phyloP scores from a whole-genome alignment of 2,113 vertebrate species.

The Pseudolaguvia tuberculata region DNA sequence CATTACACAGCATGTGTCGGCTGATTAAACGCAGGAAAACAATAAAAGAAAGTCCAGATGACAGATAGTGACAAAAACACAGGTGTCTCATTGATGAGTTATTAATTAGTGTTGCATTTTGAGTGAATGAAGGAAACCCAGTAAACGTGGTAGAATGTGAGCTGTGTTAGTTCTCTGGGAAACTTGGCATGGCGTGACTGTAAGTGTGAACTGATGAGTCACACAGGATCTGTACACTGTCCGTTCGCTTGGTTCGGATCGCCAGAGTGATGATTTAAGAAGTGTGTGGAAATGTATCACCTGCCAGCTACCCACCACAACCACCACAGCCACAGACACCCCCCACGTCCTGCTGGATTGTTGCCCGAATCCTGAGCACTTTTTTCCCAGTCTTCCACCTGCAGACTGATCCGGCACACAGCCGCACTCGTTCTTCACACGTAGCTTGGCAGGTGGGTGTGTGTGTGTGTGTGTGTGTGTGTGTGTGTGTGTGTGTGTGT shows the following conservation, averaged over 20 bases:
- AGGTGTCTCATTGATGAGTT: background rate
- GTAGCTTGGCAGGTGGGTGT: background rate
- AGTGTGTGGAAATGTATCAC: slow-evolving; percentile 21
- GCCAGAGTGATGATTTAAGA: slow-evolving; percentile 33
- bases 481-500: background rate
- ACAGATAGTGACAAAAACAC: background rate
- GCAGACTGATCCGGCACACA: background rate
- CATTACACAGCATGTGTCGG: too few relatives aligned
- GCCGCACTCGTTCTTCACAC: background rate
- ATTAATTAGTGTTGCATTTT: background rate
- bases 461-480: background rate
- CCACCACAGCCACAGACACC: slow-evolving; percentile 11
- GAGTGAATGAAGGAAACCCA: background rate
- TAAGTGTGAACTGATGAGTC: slow-evolving; percentile 22
- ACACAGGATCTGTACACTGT: slow-evolving; percentile 16
- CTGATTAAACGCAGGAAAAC: background rate
- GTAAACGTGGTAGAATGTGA: background rate
- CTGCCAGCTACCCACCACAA: too few relatives aligned
- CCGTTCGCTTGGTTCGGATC: slow-evolving; percentile 34
- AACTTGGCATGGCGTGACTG: slow-evolving; percentile 10
- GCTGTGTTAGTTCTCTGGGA: background rate
- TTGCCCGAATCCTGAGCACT: background rate
- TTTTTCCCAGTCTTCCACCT: background rate
- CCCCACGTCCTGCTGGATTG: slow-evolving; percentile 1
- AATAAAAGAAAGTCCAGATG: background rate